A percentile compares a stretch with the other conserved stretches of the same genome.
Conservation (phyloP, 2,888 invertebrate species). For the Ichneumoninae sp. region DNA sequence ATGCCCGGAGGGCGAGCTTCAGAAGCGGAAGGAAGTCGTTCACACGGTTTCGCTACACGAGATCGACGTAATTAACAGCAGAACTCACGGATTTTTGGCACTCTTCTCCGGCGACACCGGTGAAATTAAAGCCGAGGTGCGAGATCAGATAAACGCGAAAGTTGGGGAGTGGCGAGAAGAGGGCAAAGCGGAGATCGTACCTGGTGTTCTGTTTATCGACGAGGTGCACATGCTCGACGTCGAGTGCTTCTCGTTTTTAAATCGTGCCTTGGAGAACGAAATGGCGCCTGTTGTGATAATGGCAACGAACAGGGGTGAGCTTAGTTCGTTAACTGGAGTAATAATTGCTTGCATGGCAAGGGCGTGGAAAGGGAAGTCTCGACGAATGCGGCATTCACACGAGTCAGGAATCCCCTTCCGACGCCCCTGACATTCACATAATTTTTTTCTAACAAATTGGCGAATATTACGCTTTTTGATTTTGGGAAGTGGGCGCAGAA, state of each 20-base stretch:
- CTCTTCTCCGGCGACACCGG: slow-evolving; percentile 99
- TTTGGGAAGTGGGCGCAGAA: no score
- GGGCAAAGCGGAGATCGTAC: slow-evolving; percentile 99
- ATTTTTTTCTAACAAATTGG: no score
- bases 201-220: slow-evolving; percentile 98
- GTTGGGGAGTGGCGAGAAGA: slow-evolving; percentile 99
- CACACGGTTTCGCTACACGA: slow-evolving; percentile 99
- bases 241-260: slow-evolving; percentile 99
- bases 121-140: slow-evolving; percentile 98
- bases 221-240: slow-evolving; percentile 99
- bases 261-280: slow-evolving; percentile 98
- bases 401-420: no score
- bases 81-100: slow-evolving; percentile 98
- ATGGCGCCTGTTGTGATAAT: slow-evolving; percentile 99
- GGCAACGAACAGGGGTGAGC: slow-evolving; percentile 96
- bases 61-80: slow-evolving; percentile 99
- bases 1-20: slow-evolving; percentile 99
- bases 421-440: no score
- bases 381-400: no score
- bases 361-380: no score
- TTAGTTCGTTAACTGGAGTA: not conserved
- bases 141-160: slow-evolving; percentile 99
- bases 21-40: slow-evolving; percentile 98
- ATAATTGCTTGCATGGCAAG: no score
- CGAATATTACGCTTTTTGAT: no score